phyloP scores from a whole-genome alignment of 2,113 vertebrate genomes.

The Chiloscyllium plagiosum region DNA sequence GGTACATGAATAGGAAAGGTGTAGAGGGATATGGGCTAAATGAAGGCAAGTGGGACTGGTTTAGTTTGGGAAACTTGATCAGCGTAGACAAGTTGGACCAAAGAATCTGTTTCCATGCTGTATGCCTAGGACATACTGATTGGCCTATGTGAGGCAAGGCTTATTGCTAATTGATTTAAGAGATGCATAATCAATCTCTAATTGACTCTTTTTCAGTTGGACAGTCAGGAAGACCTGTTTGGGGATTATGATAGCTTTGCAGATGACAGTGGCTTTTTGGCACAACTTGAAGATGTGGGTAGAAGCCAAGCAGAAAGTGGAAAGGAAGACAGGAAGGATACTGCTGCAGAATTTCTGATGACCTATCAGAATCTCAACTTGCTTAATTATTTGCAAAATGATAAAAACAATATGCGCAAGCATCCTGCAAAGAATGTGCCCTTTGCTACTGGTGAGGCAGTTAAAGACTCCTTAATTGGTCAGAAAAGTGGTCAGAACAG shows the following conservation, averaged over 20 bases:
- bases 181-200: no score
- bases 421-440: not conserved
- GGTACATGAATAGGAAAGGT: no score
- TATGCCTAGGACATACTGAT: no score
- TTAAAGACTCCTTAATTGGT: not conserved
- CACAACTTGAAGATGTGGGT: constrained; percentile 63
- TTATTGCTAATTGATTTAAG: no score
- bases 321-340: not conserved
- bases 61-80: no score
- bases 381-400: not conserved
- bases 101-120: no score
- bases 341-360: not conserved
- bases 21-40: no score
- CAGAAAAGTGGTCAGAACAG: no score
- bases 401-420: not conserved
- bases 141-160: no score
- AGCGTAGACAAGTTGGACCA: no score
- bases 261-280: constrained; percentile 65
- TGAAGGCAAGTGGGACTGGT: no score
- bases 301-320: constrained; percentile 39
- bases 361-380: not conserved
- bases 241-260: constrained; percentile 72
- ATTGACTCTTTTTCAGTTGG: constrained; percentile 52
- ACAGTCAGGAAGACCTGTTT: constrained; percentile 79
- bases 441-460: not conserved